Conservation (phyloP, 2,797 vertebrate genomes). For the Sebastes kiyomatsui region DNA sequence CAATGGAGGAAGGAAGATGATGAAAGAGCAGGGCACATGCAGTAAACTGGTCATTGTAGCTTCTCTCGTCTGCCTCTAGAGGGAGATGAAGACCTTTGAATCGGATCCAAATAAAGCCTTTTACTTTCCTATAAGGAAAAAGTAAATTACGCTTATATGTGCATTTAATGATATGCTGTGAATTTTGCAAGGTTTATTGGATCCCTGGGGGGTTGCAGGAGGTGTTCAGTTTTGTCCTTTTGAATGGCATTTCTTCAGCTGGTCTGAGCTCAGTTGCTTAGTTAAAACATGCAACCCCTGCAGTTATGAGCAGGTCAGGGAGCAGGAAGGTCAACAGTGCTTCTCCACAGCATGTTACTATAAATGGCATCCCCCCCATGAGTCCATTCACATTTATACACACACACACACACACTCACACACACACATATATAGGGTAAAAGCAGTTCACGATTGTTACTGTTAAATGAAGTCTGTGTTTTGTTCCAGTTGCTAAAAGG, state of each 20-base stretch:
- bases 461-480: neutral
- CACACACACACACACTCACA: neutral
- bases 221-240: conserved; percentile 8
- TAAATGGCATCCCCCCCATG: conserved; percentile 39
- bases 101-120: neutral
- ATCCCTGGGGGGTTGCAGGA: neutral
- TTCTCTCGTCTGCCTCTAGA: conserved; percentile 55
- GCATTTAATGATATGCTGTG: neutral
- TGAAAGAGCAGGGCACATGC: conserved; percentile 7
- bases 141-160: neutral
- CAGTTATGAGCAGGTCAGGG: conserved; percentile 28
- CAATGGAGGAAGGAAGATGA: neutral
- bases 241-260: conserved; percentile 39
- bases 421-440: neutral
- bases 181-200: neutral
- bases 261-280: neutral
- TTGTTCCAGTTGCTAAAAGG: neutral
- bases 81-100: conserved; percentile 56
- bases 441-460: neutral
- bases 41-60: neutral
- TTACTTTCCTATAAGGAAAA: neutral
- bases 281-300: conserved; percentile 34
- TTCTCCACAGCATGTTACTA: conserved; percentile 21
- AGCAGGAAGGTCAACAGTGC: conserved; percentile 26
- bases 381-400: neutral